These are phyloP conservation scores for Brachionus koreanus DNA, from an alignment of 1,140 invertebrate genomes.

Conservation along the genomic window DNA sequence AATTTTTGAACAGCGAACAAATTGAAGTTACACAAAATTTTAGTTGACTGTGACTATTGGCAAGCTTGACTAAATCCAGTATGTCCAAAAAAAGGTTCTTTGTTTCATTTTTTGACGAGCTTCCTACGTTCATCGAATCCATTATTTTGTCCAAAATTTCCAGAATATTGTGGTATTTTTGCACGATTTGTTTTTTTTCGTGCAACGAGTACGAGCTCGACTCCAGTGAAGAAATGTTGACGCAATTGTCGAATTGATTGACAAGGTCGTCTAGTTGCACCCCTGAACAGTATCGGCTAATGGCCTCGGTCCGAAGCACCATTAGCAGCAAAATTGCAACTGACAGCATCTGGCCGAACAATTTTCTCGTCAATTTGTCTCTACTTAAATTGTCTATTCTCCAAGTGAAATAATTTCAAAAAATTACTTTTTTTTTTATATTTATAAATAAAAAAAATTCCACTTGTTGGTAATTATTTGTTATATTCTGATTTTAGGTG, in stretches of 20 bases:
- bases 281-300: background rate
- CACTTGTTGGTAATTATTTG: background rate
- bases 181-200: background rate
- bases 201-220: background rate
- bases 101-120: background rate
- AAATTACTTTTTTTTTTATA: too few species aligned
- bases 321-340: background rate
- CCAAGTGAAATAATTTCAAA: background rate
- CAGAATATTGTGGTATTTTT: background rate
- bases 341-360: background rate
- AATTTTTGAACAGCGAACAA: constrained; percentile 33
- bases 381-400: background rate
- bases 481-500: background rate
- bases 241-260: background rate
- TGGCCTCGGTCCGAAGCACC: background rate
- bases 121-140: background rate
- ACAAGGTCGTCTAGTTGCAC: background rate
- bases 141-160: background rate
- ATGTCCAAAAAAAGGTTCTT: constrained; percentile 19
- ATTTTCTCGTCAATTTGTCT: background rate
- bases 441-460: background rate
- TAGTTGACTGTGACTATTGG: background rate
- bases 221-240: background rate
- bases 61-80: constrained; percentile 1
- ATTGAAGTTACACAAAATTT: constrained; percentile 26